phyloP scores from a whole-genome alignment of 2,113 vertebrate genomes.

The Regulus satrapa region DNA sequence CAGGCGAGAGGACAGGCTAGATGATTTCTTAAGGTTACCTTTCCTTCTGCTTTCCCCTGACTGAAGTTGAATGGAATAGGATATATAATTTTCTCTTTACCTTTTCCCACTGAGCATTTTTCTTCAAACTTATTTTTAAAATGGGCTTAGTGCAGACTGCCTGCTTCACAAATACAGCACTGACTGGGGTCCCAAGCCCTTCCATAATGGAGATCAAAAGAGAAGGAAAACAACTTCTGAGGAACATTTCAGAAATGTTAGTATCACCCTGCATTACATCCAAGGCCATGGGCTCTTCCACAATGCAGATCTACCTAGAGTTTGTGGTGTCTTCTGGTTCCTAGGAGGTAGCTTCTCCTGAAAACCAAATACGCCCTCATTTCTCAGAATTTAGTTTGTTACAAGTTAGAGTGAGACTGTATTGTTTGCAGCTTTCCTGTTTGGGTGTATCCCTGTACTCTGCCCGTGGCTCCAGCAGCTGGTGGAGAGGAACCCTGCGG shows the following conservation, averaged over 20 bases:
- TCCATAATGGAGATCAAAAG: background rate
- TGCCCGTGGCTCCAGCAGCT: background rate
- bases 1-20: background rate
- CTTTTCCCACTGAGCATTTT: background rate
- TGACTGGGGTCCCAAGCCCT: background rate
- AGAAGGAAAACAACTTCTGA: background rate
- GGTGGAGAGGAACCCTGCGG: accelerated
- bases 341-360: background rate
- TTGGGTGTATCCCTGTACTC: background rate
- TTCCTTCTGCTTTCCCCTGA: background rate
- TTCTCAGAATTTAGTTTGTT: background rate
- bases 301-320: background rate
- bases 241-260: background rate
- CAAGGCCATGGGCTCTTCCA: background rate
- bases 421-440: background rate
- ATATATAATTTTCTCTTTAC: background rate
- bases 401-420: background rate
- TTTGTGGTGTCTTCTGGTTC: background rate
- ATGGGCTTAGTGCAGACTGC: background rate
- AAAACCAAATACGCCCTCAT: background rate
- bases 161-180: background rate
- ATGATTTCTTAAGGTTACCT: background rate
- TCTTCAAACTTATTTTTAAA: background rate
- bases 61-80: background rate
- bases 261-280: accelerated